A percentile compares a stretch with the other conserved stretches of the same genome.
Evolutionary conservation across 2,797 vertebrate species (phyloP).

Genomic region (Sebastes vulpes): DNA sequence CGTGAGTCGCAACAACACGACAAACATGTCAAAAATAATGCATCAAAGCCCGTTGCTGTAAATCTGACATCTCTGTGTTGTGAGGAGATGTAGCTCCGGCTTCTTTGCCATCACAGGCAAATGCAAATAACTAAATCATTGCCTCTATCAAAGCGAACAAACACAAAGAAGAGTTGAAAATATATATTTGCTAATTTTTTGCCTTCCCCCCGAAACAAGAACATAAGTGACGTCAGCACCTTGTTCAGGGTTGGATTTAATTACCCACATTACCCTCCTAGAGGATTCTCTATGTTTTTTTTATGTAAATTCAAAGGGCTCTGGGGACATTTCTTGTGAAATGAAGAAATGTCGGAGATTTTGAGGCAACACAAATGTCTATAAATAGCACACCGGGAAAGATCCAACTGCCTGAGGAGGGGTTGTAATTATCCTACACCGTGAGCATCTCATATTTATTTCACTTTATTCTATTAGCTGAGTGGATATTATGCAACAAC

Average conservation of each 20-base stretch:
- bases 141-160: conserved; percentile 33
- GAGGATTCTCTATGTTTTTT: conserved; percentile 25
- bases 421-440: conserved; percentile 38
- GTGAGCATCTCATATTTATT: conserved; percentile 29
- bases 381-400: conserved; percentile 61
- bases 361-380: conserved; percentile 39
- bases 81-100: not conserved
- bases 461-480: conserved; percentile 18
- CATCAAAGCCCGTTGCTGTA: not conserved
- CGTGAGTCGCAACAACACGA: not conserved
- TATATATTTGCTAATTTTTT: not conserved
- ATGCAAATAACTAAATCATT: not conserved
- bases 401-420: conserved; percentile 47
- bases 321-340: conserved; percentile 64
- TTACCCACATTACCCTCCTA: conserved; percentile 43
- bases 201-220: conserved; percentile 5
- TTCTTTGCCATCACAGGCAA: not conserved
- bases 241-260: conserved; percentile 50
- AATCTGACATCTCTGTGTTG: not conserved
- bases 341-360: conserved; percentile 49
- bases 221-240: not conserved
- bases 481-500: conserved; percentile 11
- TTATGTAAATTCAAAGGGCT: conserved; percentile 58
- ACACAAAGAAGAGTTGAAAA: not conserved
- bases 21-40: not conserved